Conservation (phyloP, 2,113 vertebrate species). For the Sceloporus tristichus region DNA sequence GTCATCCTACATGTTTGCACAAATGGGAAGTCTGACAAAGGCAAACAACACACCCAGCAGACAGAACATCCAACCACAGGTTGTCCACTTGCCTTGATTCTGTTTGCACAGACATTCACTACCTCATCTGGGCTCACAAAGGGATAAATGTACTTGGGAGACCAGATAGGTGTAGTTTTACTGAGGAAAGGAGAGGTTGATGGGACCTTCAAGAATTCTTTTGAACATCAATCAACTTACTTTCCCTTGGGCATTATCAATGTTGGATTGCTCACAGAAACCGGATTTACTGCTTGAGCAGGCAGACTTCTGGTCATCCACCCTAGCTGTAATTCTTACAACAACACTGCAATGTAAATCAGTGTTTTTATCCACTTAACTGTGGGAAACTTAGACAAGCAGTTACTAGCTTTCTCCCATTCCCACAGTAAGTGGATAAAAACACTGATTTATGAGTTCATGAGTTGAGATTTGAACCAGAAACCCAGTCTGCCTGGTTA, state of each 20-base stretch:
- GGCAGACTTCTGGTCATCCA: not conserved
- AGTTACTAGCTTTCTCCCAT: no score
- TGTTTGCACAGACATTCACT: not conserved
- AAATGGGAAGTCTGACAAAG: not conserved
- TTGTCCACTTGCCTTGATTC: not conserved
- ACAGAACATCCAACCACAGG: not conserved
- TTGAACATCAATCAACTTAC: not conserved
- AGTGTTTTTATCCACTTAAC: not conserved
- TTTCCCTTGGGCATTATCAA: not conserved
- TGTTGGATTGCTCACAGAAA: not conserved
- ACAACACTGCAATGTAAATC: not conserved
- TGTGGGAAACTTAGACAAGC: no score
- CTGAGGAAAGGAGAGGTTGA: not conserved
- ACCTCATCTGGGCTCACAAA: not conserved
- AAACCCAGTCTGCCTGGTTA: not conserved
- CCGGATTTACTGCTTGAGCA: not conserved
- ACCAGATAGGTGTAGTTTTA: not conserved
- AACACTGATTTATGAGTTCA: no score
- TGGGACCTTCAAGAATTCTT: not conserved
- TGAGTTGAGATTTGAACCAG: not conserved
- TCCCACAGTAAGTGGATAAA: no score
- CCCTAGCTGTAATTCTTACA: not conserved
- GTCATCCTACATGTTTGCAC: no score
- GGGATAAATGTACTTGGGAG: not conserved
- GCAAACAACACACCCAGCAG: not conserved